Evolutionary conservation across 2,797 vertebrate genomes (phyloP), one percentile per base, ranked within the genome.

Genomic region (Microhierax caerulescens): DNA sequence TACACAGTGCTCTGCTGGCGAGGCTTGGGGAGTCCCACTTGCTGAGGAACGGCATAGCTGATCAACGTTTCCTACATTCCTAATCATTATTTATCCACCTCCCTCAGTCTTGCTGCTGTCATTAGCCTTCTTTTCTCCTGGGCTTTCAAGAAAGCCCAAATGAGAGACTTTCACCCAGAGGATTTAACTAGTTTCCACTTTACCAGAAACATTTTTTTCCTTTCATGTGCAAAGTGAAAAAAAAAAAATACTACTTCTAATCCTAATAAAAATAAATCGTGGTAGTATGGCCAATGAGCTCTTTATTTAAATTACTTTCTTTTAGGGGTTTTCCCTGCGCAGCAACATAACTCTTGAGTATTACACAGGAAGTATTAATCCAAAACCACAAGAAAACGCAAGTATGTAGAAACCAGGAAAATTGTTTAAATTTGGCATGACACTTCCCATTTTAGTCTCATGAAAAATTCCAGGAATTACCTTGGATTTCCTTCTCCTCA

Each of bases 91-190:
- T 85, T 93, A 74, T 78, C 59, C 79, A 83, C 17, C 59, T 84
- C 85, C 75, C 61, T 93, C 93, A 54, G 73, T 28, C 77, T 67
- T 83, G 41, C 60, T 94, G 75, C 82, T 87, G 37, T 47, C 84
- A 50, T 64, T 57, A 90, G 90, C 57, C 28, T 34, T 84, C 48
- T 95, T 91, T 90, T 80, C 56, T 96, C 82, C 85, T 83, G 20
- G 37, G 67, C 43, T 84, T 95, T 94, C 70, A 94, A 92, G 85
- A 67, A 79, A 89, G 61, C 50, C 56, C 69, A 85, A 43, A 74
- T 51, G n/a, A 83, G 81, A 94, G 87, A 53, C 39, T 84, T 86
- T 75, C 32, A 47, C 57, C 34, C 43, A 60, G 50, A 81, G 63
- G 45, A 68, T 86, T 90, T 96, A 68, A 81, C 36, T 54, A 39